Evolutionary conservation across 2,888 invertebrate genomes (phyloP), one percentile per base, ranked within the genome.

Genomic region (Agrotis segetum): DNA sequence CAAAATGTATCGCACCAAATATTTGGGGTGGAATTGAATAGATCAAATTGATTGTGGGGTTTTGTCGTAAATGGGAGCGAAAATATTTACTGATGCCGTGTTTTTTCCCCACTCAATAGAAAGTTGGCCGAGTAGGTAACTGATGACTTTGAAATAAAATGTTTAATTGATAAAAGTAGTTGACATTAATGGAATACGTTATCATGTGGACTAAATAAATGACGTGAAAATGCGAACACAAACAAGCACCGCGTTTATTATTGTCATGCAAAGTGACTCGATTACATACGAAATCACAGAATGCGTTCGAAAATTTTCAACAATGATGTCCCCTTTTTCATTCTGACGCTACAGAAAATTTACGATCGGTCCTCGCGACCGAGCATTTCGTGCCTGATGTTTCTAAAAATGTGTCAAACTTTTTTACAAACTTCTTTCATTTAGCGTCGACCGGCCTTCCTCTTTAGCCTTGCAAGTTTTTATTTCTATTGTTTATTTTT

Each of bases 351-450:
- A 91, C 92, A 90, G 88, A 90, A 93, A 94, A 96, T 96, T 96
- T 95, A 96, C 94, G 94, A 93, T 91, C 94, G 89, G 89, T 85
- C 90, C 93, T 92, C 91, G 92, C 91, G 91, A 89, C 91, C 92
- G 92, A 92, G 92, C 94, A 93, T 91, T 94, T 93, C 95, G 93
- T 92, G 95, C 94, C 94, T 94, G 96, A 95, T 94, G 95, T 93
- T 95, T 94, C 95, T 95, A 96, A 96, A 96, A 96, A 96, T 95
- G 96, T 96, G 96, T 95, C 96, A 96, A 95, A 95, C 92, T 95
- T 96, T 91, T 96, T 96, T 95, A 95, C 93, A 91, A 95, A 95
- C 91, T 95, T 95, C 95, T 95, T 96, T 96, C 95, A 95, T 96
- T 96, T 95, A 93, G 91, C 89, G 88, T 88, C 90, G 93, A 92